Percentiles rank a stretch among this genome's conserved stretches.
phyloP scores from a whole-genome alignment of 2,797 vertebrate species.

The Tangara arthus region DNA sequence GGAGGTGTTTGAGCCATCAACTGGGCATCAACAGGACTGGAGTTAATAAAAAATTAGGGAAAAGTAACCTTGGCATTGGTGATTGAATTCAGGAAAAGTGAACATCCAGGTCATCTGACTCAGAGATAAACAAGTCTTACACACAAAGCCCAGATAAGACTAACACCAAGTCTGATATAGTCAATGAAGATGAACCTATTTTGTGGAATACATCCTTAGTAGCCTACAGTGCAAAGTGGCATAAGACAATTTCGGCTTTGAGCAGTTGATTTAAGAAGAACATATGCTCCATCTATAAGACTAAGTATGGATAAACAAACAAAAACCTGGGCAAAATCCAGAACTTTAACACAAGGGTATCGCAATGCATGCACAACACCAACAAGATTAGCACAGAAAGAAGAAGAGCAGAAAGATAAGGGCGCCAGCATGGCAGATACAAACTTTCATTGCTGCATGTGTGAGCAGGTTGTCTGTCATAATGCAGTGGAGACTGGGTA shows the following conservation, averaged over 20 bases:
- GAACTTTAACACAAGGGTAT: not conserved
- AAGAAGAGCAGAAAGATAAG: not conserved
- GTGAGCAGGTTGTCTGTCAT: not conserved
- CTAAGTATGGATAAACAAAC: not conserved
- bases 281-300: accelerated
- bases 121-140: not conserved
- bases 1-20: not conserved
- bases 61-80: not conserved
- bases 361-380: not conserved
- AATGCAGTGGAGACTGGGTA: not conserved
- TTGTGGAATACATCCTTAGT: not conserved
- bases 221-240: not conserved
- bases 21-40: not conserved
- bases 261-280: not conserved
- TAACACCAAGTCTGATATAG: not conserved
- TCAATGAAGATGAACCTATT: not conserved
- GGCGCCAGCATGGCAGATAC: not conserved
- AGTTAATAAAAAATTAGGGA: not conserved
- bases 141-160: not conserved
- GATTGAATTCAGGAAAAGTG: not conserved
- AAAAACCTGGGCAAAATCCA: not conserved
- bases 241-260: not conserved
- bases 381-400: not conserved
- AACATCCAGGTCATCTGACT: not conserved
- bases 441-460: not conserved